These are phyloP conservation scores for Lasioglossum baleicum DNA, from an alignment of 1,140 invertebrate genomes.

Conservation along the genomic window DNA sequence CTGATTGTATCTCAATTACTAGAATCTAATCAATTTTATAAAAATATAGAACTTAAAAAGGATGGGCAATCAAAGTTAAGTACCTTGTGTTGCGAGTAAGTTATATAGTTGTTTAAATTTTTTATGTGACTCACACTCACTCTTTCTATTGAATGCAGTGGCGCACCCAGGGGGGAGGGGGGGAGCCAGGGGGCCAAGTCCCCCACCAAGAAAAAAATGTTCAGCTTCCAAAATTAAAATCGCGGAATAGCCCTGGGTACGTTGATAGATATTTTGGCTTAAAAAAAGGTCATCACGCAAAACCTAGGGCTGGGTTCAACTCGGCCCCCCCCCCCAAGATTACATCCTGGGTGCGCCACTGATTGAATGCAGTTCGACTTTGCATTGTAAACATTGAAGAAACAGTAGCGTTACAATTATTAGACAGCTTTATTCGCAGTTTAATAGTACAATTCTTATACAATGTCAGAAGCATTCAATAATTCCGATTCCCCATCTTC, in stretches of 20 bases:
- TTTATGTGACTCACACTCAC: background rate
- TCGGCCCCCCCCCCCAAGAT: too few relatives aligned
- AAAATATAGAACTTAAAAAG: background rate
- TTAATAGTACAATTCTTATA: constrained; percentile 24
- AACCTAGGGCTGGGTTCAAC: too few relatives aligned
- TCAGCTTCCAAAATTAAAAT: too few relatives aligned
- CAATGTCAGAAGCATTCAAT: constrained; percentile 41
- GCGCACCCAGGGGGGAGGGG: too few relatives aligned
- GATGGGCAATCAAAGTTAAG: background rate
- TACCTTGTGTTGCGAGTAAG: background rate
- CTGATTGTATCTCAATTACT: background rate
- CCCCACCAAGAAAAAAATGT: too few relatives aligned
- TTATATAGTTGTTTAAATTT: background rate
- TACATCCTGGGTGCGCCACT: too few relatives aligned
- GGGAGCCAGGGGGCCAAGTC: too few relatives aligned
- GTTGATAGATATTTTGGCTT: too few relatives aligned
- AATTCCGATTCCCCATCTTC: constrained; percentile 39
- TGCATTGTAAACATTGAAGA: background rate
- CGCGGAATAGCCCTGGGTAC: too few relatives aligned
- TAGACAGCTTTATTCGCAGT: constrained; percentile 2
- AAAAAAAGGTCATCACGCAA: too few relatives aligned
- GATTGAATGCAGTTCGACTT: background rate
- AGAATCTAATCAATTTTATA: background rate
- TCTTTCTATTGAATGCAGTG: background rate
- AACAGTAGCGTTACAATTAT: background rate